Evolutionary conservation across 2,797 vertebrate species (phyloP).

Genomic region (Sardinella longiceps): DNA sequence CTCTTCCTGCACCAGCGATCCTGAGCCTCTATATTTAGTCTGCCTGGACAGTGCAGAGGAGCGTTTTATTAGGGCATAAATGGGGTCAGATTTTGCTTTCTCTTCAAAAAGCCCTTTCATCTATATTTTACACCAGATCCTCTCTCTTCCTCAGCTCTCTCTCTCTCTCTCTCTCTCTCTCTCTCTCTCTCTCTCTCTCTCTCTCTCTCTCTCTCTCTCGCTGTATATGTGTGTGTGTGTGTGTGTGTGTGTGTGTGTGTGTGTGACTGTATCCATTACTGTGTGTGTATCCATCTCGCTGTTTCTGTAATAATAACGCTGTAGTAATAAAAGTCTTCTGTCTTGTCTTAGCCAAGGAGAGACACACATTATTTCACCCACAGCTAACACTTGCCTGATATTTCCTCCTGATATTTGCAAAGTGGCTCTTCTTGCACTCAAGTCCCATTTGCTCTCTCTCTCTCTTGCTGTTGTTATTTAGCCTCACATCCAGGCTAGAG

Average conservation of each 20-base stretch:
- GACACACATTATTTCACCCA: neutral
- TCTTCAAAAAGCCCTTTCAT: constrained; percentile 13
- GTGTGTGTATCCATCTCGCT: neutral
- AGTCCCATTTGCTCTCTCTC: neutral
- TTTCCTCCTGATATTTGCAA: neutral
- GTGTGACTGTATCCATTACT: too few species aligned
- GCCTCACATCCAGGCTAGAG: neutral
- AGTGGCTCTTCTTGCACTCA: neutral
- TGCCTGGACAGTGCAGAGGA: constrained; percentile 19
- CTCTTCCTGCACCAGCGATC: neutral
- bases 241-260: too few species aligned
- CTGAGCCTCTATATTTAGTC: neutral
- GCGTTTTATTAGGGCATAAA: constrained; percentile 11
- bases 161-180: too few species aligned
- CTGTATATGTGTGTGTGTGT: too few species aligned
- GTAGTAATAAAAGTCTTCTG: neutral
- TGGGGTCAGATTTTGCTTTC: constrained; percentile 3
- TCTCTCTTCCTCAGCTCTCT: neutral
- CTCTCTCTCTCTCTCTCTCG: too few species aligned
- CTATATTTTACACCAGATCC: constrained; percentile 16
- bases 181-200: too few species aligned
- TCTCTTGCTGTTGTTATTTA: neutral
- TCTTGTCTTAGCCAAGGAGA: neutral
- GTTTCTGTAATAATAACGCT: neutral
- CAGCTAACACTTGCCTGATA: neutral